Percentiles rank a stretch among this genome's conserved stretches.
Conservation (phyloP, 2,797 vertebrate genomes). For the Perodicticus potto region DNA sequence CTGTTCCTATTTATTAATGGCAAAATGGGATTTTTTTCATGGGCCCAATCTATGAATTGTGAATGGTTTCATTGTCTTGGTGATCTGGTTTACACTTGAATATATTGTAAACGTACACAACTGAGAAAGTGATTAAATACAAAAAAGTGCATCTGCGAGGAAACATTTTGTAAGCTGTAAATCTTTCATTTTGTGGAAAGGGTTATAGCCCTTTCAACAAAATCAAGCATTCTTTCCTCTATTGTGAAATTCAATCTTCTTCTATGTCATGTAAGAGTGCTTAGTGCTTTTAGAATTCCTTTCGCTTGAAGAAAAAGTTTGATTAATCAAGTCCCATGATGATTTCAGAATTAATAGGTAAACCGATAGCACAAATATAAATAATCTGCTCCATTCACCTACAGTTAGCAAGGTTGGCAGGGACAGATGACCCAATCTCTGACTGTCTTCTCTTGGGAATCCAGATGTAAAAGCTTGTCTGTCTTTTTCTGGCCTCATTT, state of each 20-base stretch:
- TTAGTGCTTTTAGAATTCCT: conserved; percentile 52
- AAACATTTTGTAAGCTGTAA: conserved; percentile 1
- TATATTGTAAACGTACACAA: conserved; percentile 21
- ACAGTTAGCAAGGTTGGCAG: not conserved
- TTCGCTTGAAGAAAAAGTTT: conserved; percentile 52
- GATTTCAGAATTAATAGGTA: conserved; percentile 19
- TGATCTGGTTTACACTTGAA: conserved; percentile 37
- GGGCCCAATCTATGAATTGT: not conserved
- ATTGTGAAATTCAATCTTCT: not conserved
- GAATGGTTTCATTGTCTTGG: conserved; percentile 52
- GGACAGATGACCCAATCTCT: not conserved
- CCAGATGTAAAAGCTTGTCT: conserved; percentile 20
- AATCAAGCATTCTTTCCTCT: conserved; percentile 20
- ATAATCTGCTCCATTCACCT: not conserved
- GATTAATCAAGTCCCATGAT: conserved; percentile 3
- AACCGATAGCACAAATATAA: not conserved
- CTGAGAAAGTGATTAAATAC: conserved; percentile 41
- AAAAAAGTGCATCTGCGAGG: not conserved
- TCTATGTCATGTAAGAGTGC: not conserved
- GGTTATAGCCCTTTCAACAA: not conserved
- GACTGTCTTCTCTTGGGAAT: conserved; percentile 25
- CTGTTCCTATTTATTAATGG: conserved; percentile 20
- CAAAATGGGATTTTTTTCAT: not conserved
- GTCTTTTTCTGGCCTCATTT: conserved; percentile 47
- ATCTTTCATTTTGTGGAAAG: conserved; percentile 39